Base-by-base conservation (phyloP, 2,113 vertebrate species). In the Spheniscus mendiculus region DNA sequence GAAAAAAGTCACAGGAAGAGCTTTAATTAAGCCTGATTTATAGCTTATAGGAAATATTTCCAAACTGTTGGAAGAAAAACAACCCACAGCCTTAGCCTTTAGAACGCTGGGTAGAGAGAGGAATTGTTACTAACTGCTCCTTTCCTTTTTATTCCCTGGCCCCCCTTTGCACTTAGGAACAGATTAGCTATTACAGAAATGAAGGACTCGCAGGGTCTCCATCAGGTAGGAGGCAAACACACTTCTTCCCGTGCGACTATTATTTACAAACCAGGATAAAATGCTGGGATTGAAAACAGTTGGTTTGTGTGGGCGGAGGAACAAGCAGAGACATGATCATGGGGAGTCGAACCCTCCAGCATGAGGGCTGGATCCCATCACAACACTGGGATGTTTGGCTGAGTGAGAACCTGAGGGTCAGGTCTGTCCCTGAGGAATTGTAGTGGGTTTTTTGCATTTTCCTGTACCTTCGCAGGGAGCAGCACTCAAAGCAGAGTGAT, bases 241-340 rank as follows among this genome's bases (percentile, higher is more conserved):
- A 30, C 21, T 59, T 82, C 58, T 88, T 89, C 61, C 38, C 0
- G 0, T n/a, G 79, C 3, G 10, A 26, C 30, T 87, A 22, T 79
- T 76, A 95, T 86, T 95, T 96, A 94, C 84, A 93, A 90, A 87
- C 45, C 36, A 36, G 71, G 53, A 72, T 66, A 47, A 82, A 91
- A 77, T 15, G 21, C 49, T 72, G 86, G 53, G 53, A 53, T 23
- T 5, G 15, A 72, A 94, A 72, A 36, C 47, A 30, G 77, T 55
- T 53, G 70, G 42, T 74, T 87, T 85, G 67, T 36, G 83, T 79
- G 90, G 91, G 91, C 44, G 53, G 71, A 71, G 38, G 67, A 90
- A 55, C 72, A 92, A 90, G 79, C 52, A 93, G 74, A 18, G 5
- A 81, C 58, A 73, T 2, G 70, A 82, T 56, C 77, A 5, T 2